A percentile compares a stretch with the other conserved stretches of the same genome.
Evolutionary conservation across 2,113 vertebrate genomes (phyloP).

Genomic region (Synodontis membranacea): DNA sequence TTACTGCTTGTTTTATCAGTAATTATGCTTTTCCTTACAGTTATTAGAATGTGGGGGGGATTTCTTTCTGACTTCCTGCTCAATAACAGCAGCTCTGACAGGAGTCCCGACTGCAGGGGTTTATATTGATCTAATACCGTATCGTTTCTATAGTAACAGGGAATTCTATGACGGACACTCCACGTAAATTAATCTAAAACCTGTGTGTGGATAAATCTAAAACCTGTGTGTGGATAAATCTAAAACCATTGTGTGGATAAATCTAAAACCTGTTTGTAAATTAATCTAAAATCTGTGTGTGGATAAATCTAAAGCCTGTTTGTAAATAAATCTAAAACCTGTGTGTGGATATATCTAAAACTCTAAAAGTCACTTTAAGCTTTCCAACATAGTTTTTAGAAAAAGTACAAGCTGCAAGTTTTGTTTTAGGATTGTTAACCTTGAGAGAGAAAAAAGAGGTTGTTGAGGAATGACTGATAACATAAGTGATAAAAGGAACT

Average conservation of each 20-base stretch:
- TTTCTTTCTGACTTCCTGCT: neutral
- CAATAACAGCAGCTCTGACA: neutral
- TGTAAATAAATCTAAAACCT: neutral
- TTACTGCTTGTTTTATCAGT: neutral
- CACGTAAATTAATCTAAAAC: neutral
- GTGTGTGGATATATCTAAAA: too few relatives aligned
- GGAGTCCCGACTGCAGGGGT: neutral
- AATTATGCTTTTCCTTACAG: neutral
- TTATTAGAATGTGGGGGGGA: too few relatives aligned
- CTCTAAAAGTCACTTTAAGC: neutral
- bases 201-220: neutral
- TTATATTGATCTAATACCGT: neutral
- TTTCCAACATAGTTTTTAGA: too few relatives aligned
- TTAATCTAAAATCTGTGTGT: neutral
- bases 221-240: neutral
- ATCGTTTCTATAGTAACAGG: neutral
- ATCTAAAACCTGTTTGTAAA: neutral
- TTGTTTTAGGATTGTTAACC: neutral
- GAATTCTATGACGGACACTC: neutral
- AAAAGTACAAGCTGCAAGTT: too few relatives aligned
- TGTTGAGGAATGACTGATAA: neutral
- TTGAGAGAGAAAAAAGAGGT: neutral
- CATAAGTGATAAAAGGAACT: too few relatives aligned
- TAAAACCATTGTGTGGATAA: too few relatives aligned
- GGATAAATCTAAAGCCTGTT: too few relatives aligned